Conservation (phyloP, 1,140 invertebrate species). For the Nephila pilipes region DNA sequence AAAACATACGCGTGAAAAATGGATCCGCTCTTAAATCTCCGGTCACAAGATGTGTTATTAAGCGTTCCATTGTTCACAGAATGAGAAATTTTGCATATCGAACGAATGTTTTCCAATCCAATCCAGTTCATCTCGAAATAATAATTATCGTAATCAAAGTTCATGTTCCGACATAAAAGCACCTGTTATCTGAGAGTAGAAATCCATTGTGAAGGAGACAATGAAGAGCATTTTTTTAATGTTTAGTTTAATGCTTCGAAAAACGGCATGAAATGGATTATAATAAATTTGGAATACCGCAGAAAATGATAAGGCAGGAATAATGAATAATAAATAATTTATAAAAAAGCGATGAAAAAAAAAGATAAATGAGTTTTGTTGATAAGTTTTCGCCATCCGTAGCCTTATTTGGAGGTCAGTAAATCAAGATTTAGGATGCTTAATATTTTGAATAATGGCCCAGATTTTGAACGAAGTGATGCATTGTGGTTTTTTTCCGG, state of each 20-base stretch:
- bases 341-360: background rate
- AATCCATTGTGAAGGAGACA: background rate
- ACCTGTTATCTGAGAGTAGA: background rate
- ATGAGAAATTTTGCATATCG: background rate
- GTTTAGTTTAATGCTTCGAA: background rate
- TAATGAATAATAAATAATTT: background rate
- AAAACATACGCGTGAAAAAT: background rate
- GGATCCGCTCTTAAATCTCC: background rate
- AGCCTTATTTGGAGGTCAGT: constrained; percentile 8
- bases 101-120: background rate
- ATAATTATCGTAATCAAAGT: background rate
- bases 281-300: background rate
- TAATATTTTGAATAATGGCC: background rate
- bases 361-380: background rate
- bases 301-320: background rate
- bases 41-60: background rate
- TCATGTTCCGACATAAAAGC: no score
- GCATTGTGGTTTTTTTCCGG: background rate
- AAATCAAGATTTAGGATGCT: background rate
- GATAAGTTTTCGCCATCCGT: background rate
- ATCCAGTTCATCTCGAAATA: background rate
- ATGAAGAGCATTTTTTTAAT: background rate
- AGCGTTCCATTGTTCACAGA: background rate
- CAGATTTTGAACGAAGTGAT: background rate
- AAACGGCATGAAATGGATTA: background rate